Evolutionary conservation across 2,888 invertebrate genomes (phyloP).

Genomic region (Nemotelus nigrinus): DNA sequence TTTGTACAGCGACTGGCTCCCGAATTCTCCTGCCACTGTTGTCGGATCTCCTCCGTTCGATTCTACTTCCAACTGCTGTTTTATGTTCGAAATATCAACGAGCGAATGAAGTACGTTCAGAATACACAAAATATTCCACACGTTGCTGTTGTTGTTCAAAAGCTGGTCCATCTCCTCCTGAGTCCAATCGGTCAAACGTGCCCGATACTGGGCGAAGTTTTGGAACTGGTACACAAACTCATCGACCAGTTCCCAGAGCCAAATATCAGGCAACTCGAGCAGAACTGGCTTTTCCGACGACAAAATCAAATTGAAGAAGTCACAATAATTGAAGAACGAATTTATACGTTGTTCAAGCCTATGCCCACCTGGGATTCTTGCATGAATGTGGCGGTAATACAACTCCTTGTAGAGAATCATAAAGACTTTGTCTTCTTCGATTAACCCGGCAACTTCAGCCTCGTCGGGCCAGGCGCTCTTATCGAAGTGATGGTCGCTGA

Average conservation of each 20-base stretch:
- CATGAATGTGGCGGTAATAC: conserved; percentile 97
- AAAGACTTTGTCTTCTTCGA: conserved; percentile 74
- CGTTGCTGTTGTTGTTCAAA: conserved; percentile 82
- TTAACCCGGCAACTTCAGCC: conserved; percentile 76
- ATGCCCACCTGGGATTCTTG: conserved; percentile 88
- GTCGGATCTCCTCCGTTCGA: conserved; percentile 89
- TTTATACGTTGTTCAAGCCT: conserved; percentile 91
- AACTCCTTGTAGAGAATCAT: conserved; percentile 96
- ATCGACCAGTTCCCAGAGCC: conserved; percentile 99
- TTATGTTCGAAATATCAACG: conserved; percentile 98
- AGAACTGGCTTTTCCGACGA: conserved; percentile 88
- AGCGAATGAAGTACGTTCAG: conserved; percentile 97
- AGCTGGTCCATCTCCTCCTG: conserved; percentile 82
- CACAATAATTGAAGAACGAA: conserved; percentile 98
- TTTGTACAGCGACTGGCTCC: conserved; percentile 95
- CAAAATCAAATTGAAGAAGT: conserved; percentile 95
- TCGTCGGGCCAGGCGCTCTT: conserved; percentile 96
- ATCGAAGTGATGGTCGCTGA: conserved; percentile 95
- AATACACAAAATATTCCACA: conserved; percentile 98
- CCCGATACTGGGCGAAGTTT: conserved; percentile 85
- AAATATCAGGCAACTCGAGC: conserved; percentile 94
- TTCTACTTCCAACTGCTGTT: conserved; percentile 93
- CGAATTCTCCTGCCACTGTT: conserved; percentile 96
- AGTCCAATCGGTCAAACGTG: conserved; percentile 78
- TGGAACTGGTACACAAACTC: conserved; percentile 99